Evolutionary conservation across 2,888 invertebrate species (phyloP), one percentile per base, ranked within the genome.

Genomic region (Leucoma salicis): DNA sequence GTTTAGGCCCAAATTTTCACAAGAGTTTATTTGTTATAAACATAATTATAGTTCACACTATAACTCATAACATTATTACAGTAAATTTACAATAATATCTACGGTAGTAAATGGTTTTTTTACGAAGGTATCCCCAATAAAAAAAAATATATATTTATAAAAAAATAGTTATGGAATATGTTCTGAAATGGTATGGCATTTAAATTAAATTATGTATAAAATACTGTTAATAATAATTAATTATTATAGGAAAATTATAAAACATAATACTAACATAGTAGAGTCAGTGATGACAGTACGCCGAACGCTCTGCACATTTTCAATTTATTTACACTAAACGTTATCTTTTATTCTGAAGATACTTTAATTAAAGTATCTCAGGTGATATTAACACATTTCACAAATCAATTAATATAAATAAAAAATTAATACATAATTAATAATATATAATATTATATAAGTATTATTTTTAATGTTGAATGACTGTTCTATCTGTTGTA

Each of bases 271-370:
- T 43, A 34, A 43, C 42, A 14, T 13, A 43, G 12, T 34, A 34
- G 12, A 33, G 18, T 12, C 14, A 31, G 1, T 3, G 14, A 31
- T 13, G 14, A 13, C 4, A 13, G 4, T 3, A 37, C 14, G 15
- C 24, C 11, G 12, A 24, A 14, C 10, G 1, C 54, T 61, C 49
- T 34, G 24, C 45, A 56, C 69, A 69, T 68, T 57, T 56, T 59
- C 14, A 7, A n/a, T 14, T 16, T 3, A 29, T 11, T 21, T 21
- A 8, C 21, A 21, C 21, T 21, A 6, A 10, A 27, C n/a, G 11
- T n/a, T n/a, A 11, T 27, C 27, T 4, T 27, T 10, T 27, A 27
- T 27, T 27, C 18, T 18, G 18, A 18, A 18, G 7, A 5, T 18
- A 18, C 7, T 27, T 27, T 27, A 27, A 27, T 27, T 3, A 27